phyloP scores from a whole-genome alignment of 2,113 vertebrate genomes.

The Edolisoma coerulescens region DNA sequence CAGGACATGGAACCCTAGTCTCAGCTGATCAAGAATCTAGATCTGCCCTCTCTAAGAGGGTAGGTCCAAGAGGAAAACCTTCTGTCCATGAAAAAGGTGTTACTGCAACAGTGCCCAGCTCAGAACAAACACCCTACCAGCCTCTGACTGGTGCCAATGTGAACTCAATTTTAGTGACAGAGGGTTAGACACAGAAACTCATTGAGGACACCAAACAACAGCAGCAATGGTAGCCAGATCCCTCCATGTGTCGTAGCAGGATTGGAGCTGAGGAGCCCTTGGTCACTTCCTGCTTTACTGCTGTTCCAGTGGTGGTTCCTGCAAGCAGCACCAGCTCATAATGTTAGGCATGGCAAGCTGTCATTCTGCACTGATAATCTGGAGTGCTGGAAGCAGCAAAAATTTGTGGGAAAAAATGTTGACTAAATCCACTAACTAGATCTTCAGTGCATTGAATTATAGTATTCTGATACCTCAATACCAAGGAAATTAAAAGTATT shows the following conservation, averaged over 20 bases:
- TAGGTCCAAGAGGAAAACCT: neutral
- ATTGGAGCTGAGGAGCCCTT: neutral
- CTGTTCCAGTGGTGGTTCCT: neutral
- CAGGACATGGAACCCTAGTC: neutral
- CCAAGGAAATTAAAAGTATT: neutral
- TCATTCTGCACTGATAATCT: neutral
- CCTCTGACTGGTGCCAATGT: neutral
- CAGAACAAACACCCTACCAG: neutral
- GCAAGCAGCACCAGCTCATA: neutral
- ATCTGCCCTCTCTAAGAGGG: neutral
- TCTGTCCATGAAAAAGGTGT: neutral
- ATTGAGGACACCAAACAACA: fast-evolving
- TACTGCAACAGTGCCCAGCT: neutral
- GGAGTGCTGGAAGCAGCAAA: neutral
- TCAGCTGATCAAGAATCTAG: neutral
- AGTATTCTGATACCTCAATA: neutral
- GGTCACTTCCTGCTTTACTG: neutral
- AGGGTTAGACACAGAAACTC: neutral
- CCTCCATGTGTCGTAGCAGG: fast-evolving
- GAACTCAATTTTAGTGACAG: neutral
- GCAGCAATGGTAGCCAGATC: neutral
- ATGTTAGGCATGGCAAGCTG: neutral
- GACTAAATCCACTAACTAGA: neutral
- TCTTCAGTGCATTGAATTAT: neutral
- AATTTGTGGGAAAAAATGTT: neutral